These are phyloP conservation scores for Sebastes nivosus DNA, from an alignment of 2,797 vertebrate species.

Conservation along the genomic window DNA sequence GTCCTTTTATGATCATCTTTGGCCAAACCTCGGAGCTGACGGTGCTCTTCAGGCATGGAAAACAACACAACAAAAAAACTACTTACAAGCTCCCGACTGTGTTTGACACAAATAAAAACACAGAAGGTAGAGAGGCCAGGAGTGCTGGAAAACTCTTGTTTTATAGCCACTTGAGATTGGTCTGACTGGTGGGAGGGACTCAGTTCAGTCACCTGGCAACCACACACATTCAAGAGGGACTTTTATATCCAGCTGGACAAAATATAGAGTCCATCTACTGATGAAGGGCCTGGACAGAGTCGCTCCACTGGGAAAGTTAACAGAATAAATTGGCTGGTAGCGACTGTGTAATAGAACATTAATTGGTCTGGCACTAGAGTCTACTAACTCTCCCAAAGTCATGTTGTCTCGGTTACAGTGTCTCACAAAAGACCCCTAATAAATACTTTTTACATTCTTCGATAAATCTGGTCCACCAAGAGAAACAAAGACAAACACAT, in stretches of 20 bases:
- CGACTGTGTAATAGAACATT: conserved; percentile 19
- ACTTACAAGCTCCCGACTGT: neutral
- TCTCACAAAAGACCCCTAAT: conserved; percentile 38
- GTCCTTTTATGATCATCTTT: conserved; percentile 35
- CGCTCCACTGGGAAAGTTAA: neutral
- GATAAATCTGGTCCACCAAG: conserved; percentile 43
- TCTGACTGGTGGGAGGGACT: no score
- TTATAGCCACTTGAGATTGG: conserved; percentile 16
- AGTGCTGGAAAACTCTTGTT: conserved; percentile 25
- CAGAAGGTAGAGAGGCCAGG: neutral
- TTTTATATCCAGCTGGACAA: conserved; percentile 31
- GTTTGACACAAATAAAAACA: conserved; percentile 15
- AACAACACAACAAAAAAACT: neutral
- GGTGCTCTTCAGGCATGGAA: neutral
- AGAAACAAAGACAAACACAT: conserved; percentile 18
- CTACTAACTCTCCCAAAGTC: conserved; percentile 15
- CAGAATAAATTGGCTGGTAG: conserved; percentile 23
- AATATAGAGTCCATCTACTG: neutral
- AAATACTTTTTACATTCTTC: conserved; percentile 62
- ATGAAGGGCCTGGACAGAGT: neutral
- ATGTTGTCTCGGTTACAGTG: conserved; percentile 7
- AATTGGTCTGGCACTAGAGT: conserved; percentile 40
- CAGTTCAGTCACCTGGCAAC: no score
- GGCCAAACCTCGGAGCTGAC: conserved; percentile 34
- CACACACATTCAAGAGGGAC: conserved; percentile 53